Base-by-base conservation (phyloP, 2,888 invertebrate species). In the Heliconius hortense region DNA sequence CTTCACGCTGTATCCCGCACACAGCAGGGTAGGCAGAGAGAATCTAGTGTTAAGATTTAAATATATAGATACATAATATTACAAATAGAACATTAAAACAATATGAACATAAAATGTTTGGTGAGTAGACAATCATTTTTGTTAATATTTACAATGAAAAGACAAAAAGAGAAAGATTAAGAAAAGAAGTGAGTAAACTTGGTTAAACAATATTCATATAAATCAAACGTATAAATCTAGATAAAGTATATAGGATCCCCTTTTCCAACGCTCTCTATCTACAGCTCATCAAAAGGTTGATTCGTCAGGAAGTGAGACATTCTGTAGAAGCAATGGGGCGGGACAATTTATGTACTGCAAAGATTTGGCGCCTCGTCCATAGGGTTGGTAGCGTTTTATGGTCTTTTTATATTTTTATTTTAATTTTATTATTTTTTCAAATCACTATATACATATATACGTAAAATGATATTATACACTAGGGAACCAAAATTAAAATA, bases 281-380 rank as follows among this genome's bases (percentile, higher is more conserved):
- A 24, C 56, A 66, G 70, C 77, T 77, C 77, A 77, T 75, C 76
- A 74, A 80, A 79, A 79, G 79, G 77, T 79, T 79, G 76, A 79
- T 81, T 81, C 75, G 80, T 79, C 81, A 82, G 83, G 79, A 82
- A 82, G 81, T 82, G 78, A 83, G 83, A 81, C 85, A 84, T 86
- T 84, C 87, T 83, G 82, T 80, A 79, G 81, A 86, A 84, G 90
- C 90, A 92, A 89, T 92, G 91, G 87, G 84, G 90, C 89, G 87
- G 75, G 84, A 82, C 86, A 84, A 82, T 92, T 93, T 93, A 93
- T 93, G 92, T 90, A 87, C 87, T 92, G 93, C 91, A 89, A 93
- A 92, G 86, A 83, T 85, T 87, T 87, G 87, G 88, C 85, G 86
- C 79, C 81, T 77, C 79, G 73, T 77, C 77, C 77, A 77, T 79